Percentiles rank a stretch among this genome's conserved stretches.
These are phyloP conservation scores for Pollenia labialis DNA, from an alignment of 2,888 invertebrate species.

Conservation along the genomic window DNA sequence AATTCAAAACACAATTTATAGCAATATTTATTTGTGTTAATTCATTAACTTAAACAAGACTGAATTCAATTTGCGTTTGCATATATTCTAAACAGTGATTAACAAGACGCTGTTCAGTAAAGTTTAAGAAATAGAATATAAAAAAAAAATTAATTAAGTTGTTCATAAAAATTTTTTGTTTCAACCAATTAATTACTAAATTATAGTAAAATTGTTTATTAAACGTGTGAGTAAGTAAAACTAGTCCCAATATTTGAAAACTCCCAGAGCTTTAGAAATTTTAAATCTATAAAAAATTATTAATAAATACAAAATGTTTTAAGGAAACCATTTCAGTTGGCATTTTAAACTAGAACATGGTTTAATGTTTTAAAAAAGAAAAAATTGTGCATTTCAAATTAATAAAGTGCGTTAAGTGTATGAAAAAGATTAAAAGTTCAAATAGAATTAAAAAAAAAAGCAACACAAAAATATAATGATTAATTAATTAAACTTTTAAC, in stretches of 20 bases:
- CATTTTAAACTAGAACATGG: constrained; percentile 50
- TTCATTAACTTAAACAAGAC: constrained; percentile 10
- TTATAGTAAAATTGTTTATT: constrained; percentile 49
- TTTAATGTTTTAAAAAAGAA: constrained; percentile 37
- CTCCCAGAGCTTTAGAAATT: constrained; percentile 37
- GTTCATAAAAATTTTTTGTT: constrained; percentile 31
- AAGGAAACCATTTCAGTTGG: constrained; percentile 66
- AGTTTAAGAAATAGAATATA: constrained; percentile 71
- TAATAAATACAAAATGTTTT: constrained; percentile 64
- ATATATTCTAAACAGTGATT: constrained; percentile 77
- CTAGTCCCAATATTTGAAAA: constrained; percentile 36
- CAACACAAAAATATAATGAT: too few relatives aligned
- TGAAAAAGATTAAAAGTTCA: constrained; percentile 3
- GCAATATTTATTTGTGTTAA: constrained; percentile 17
- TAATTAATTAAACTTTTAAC: too few relatives aligned
- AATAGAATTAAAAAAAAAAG: too few relatives aligned
- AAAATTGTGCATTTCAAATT: neutral
- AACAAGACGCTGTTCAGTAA: constrained; percentile 77
- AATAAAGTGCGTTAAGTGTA: constrained; percentile 3
- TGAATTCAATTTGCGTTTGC: constrained; percentile 43
- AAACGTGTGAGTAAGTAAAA: constrained; percentile 61
- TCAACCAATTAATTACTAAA: constrained; percentile 63
- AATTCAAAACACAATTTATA: neutral
- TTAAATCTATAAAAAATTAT: constrained; percentile 34
- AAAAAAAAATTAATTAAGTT: constrained; percentile 27